Percentiles rank a stretch among this genome's conserved stretches.
Conservation (phyloP, 1,140 invertebrate species). For the Psix sp. region DNA sequence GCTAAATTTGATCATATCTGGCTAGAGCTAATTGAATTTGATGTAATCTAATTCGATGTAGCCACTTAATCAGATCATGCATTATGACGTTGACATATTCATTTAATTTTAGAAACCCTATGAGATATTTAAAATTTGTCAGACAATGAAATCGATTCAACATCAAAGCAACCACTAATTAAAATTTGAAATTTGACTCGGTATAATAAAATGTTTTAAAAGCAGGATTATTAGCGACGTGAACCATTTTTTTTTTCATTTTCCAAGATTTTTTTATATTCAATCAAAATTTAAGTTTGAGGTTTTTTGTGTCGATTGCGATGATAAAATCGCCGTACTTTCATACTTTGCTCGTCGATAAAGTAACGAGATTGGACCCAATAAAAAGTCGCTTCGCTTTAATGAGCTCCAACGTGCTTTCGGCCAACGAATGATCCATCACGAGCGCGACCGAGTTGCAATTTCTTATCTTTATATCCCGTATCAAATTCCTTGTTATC, state of each 20-base stretch:
- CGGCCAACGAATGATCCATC: conserved; percentile 20
- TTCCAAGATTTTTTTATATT: too few species aligned
- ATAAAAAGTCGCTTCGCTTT: conserved; percentile 21
- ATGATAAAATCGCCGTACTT: too few species aligned
- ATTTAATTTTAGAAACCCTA: too few species aligned
- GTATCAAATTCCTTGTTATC: conserved; percentile 41
- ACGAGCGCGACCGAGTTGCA: conserved; percentile 14
- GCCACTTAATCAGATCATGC: conserved; percentile 6
- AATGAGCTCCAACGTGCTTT: conserved; percentile 32
- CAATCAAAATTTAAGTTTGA: too few species aligned
- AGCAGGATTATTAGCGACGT: too few species aligned
- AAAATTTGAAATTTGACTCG: too few species aligned
- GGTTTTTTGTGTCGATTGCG: too few species aligned
- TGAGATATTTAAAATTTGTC: too few species aligned
- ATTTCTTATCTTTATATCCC: conserved; percentile 33
- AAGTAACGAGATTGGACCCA: conserved; percentile 11
- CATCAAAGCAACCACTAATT: too few species aligned
- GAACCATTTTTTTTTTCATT: too few species aligned
- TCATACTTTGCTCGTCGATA: conserved; percentile 11
- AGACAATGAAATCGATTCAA: too few species aligned
- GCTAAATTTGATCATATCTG: conserved; percentile 20
- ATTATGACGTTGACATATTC: conserved; percentile 2
- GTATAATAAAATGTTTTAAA: too few species aligned
- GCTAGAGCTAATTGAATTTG: conserved; percentile 18
- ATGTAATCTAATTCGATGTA: conserved; percentile 10